Evolutionary conservation across 2,797 vertebrate genomes (phyloP), one percentile per base, ranked within the genome.

Genomic region (Rhinatrema bivittatum): DNA sequence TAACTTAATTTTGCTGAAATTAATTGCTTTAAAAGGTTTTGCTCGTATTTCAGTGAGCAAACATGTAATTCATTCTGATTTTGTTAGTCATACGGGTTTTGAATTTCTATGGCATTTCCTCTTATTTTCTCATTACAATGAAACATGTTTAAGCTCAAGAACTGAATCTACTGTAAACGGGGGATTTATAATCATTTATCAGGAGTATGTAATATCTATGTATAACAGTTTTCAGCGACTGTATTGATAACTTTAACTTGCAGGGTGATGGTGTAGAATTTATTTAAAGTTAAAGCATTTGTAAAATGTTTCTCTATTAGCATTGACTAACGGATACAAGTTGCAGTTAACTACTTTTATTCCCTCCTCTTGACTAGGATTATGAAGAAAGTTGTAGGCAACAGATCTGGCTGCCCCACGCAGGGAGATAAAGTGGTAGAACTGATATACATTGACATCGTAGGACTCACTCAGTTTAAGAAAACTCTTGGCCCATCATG

Each of bases 361-460:
- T 11, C 32, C 18, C 30, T 11, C 42, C 32, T 9, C 49, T 31
- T 58, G 2, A 60, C 40, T 51, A 98, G 96, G 75, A 98, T 99
- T 66, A 99, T 99, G 96, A 93, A 93, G 44, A 93, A 90, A 36
- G 96, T 98, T 46, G 96, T 98, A 63, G 95, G 95, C 40, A 98
- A 98, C 78, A 87, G 95, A 59, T 99, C 96, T 53, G 97, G 95
- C 47, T 99, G 96, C 49, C 96, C 96, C 1, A 96, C 93, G 2
- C 88, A 93, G 59, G 96, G 96, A 0, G 95, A 98, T 65, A 95
- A 91, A 73, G 79, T 99, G 5, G 94, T 99, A 11, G 94, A 99
- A 64, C 94, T 99, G 27, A 99, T 99, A 70, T 99, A 99, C 74
- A 99, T 99, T 10, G 94, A 99, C 63, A 99, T 99, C 1, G 95